Conservation (phyloP, 2,113 vertebrate species). For the Indicator maculatus region DNA sequence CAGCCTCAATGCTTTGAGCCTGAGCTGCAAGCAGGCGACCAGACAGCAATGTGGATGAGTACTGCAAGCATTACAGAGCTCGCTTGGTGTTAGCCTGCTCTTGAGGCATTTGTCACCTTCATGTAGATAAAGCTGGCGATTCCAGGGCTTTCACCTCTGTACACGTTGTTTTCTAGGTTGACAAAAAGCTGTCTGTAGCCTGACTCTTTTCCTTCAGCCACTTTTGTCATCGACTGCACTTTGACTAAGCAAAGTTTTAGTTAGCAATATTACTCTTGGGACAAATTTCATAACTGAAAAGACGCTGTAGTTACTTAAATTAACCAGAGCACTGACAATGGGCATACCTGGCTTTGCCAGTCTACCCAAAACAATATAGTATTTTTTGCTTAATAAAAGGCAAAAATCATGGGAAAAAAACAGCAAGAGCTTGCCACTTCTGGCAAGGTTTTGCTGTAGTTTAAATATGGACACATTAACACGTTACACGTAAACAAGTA, state of each 20-base stretch:
- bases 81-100: constrained; percentile 32
- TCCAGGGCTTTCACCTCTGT: constrained; percentile 57
- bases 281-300: neutral
- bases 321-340: neutral
- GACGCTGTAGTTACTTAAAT: neutral
- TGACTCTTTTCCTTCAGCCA: constrained; percentile 30
- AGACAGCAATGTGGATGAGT: constrained; percentile 47
- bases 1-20: constrained; percentile 37
- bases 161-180: constrained; percentile 59
- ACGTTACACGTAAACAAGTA: neutral
- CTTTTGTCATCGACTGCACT: constrained; percentile 39
- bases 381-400: neutral
- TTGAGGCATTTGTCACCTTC: constrained; percentile 59
- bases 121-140: constrained; percentile 43
- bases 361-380: neutral
- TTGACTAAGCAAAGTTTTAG: constrained; percentile 37
- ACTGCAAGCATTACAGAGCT: constrained; percentile 36
- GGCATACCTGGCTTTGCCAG: neutral
- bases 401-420: neutral
- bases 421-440: neutral
- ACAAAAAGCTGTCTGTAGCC: constrained; percentile 50
- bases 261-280: neutral
- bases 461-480: neutral
- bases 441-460: neutral
- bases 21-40: constrained; percentile 57